Base-by-base conservation (phyloP, 2,888 invertebrate species). In the Anarsia innoxiella region DNA sequence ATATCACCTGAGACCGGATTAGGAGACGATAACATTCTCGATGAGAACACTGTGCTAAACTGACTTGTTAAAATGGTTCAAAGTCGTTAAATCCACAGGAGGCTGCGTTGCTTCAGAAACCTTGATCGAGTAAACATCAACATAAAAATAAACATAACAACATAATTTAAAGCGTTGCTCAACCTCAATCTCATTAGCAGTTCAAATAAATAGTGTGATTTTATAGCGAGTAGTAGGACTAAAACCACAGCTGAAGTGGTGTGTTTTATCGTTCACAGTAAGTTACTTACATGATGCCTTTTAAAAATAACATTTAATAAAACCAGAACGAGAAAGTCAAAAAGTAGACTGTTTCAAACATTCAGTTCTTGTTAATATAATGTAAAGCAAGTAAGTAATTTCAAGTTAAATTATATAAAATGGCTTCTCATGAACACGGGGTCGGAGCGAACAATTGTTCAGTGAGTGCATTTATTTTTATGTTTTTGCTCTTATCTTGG, bases 1-100 rank as follows among this genome's bases (percentile, higher is more conserved):
- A 80, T 80, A 79, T 76, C 72, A 71, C 65, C 57, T 54, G 49
- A 57, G 74, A 79, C 82, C 77, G 78, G 80, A 82, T 79, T 79
- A 82, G 75, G 66, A 68, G 71, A 70, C 70, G 79, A 79, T 80
- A 79, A 71, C 66, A 65, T 70, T 72, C 73, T 64, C 64, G 75
- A 76, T 75, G 71, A 66, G 67, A 67, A 71, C 67, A 68, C 68
- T 65, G 66, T 68, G 73, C 75, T 72, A 75, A 79, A 70, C 67
- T 65, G 60, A 71, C 60, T 59, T 69, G 69, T 68, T 72, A 67
- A 72, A 75, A 76, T 66, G 62, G 66, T 65, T 68, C 62, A 59
- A 59, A 56, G 59, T 54, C 62, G 63, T 74, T 72, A 72, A 72
- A 72, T 63, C 66, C 52, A 47, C 62, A 66, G 65, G 69, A 66